Evolutionary conservation across 2,113 vertebrate genomes (phyloP), one percentile per base, ranked within the genome.

Genomic region (Ardeotis arabs): DNA sequence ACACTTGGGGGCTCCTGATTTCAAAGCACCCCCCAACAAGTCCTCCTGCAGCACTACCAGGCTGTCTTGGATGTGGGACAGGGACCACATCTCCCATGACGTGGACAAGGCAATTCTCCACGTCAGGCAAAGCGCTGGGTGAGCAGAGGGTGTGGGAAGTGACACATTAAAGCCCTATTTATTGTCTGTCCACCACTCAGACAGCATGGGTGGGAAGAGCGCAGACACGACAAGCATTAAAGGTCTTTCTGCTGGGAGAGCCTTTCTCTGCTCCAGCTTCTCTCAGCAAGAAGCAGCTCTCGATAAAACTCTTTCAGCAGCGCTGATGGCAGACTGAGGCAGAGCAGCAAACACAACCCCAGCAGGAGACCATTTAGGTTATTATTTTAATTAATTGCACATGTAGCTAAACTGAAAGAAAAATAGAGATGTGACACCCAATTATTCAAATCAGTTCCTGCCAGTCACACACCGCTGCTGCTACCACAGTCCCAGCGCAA

Each of bases 381-480:
- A 97, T 97, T 97, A 96, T 96, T 97, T 96, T 97, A 96, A 97
- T 97, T 97, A 97, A 97, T 97, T 94, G 95, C 96, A 95, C 85
- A 96, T 95, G 94, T 93, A 94, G 95, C 96, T 95, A 95, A 94
- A 96, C 95, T 69, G 95, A 95, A 96, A 95, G 96, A 90, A 96
- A 97, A 97, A 97, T 90, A 94, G 93, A 96, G 96, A 93, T 5
- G 70, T 94, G 95, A 96, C 96, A 93, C 94, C 94, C 85, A 93
- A 95, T 96, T 97, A 93, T 95, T 96, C 93, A 96, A 94, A 96
- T 96, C 90, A 84, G 94, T 63, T 93, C 74, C 88, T 95, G 73
- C 82, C 93, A 95, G 89, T 95, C 81, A 72, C 88, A 91, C 37
- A 95, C 63, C 1, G 0, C 80, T 35, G 79, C 76, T 89, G 93